Evolutionary conservation across 2,888 invertebrate species (phyloP).

Genomic region (Calliopum simillimum): DNA sequence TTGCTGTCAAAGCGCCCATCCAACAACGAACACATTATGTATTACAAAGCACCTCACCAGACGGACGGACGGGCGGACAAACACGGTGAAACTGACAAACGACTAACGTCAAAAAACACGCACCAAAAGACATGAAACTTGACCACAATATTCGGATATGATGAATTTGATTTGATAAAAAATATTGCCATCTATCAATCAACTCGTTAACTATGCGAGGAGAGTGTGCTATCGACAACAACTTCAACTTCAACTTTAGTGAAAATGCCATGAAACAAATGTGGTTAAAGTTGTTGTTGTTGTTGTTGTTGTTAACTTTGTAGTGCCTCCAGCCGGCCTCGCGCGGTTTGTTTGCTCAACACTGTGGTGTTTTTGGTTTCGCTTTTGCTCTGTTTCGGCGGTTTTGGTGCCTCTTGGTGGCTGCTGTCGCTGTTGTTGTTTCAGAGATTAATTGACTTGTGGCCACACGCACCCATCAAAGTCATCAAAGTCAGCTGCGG

Average conservation of each 20-base stretch:
- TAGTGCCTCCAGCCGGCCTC: background rate
- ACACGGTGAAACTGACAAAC: no score
- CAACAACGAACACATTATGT: no score
- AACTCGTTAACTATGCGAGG: conserved; percentile 39
- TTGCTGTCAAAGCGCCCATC: background rate
- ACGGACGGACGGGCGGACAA: no score
- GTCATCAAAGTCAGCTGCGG: conserved; percentile 9
- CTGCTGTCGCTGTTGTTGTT: background rate
- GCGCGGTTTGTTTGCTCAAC: conserved; percentile 31
- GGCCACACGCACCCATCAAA: conserved; percentile 27
- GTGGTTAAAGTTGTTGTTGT: background rate
- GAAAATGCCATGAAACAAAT: no score
- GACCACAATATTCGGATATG: conserved; percentile 20
- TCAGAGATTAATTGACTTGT: conserved; percentile 20
- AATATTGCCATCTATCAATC: conserved; percentile 50
- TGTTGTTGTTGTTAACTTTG: background rate
- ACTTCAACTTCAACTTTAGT: no score
- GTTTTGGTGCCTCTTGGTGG: background rate
- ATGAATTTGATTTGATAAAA: conserved; percentile 45
- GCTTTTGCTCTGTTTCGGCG: no score
- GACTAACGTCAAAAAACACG: no score
- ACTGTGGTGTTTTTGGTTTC: background rate
- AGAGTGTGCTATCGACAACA: conserved; percentile 10
- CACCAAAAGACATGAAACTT: background rate
- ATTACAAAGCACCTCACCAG: no score